Percentiles rank a stretch among this genome's conserved stretches.
phyloP scores from a whole-genome alignment of 2,888 invertebrate species.

The Thyatira batis region DNA sequence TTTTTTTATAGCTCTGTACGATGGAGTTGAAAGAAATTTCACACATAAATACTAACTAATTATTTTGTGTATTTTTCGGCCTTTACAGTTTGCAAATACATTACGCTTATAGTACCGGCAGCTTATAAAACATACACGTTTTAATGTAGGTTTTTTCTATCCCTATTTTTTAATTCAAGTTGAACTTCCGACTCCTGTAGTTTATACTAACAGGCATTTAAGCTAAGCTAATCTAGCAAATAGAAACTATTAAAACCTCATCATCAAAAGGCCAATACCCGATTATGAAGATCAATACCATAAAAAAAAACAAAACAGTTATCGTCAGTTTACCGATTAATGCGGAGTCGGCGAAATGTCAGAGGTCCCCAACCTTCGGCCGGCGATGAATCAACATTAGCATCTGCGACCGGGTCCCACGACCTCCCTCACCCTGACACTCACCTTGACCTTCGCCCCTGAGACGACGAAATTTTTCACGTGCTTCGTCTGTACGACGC shows the following conservation, averaged over 20 bases:
- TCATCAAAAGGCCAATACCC: not conserved
- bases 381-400: conserved; percentile 57
- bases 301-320: conserved; percentile 7
- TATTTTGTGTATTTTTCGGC: too few species aligned
- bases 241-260: not conserved
- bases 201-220: too few species aligned
- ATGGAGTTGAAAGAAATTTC: too few species aligned
- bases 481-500: conserved; percentile 9
- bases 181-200: too few species aligned
- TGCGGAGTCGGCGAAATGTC: conserved; percentile 48
- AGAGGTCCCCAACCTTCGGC: conserved; percentile 67
- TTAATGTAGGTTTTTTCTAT: too few species aligned
- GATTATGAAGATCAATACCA: conserved; percentile 2
- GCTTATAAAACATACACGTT: too few species aligned
- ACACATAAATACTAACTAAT: too few species aligned
- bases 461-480: conserved; percentile 30
- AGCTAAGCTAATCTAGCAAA: too few species aligned
- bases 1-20: too few species aligned
- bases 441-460: conserved; percentile 30
- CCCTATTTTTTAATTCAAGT: too few species aligned
- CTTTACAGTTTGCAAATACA: too few species aligned
- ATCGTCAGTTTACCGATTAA: conserved; percentile 20
- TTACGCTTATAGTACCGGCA: too few species aligned
- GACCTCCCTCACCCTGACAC: conserved; percentile 48
- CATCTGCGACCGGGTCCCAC: conserved; percentile 57